Evolutionary conservation across 2,888 invertebrate species (phyloP).

Genomic region (Philereme transversata): DNA sequence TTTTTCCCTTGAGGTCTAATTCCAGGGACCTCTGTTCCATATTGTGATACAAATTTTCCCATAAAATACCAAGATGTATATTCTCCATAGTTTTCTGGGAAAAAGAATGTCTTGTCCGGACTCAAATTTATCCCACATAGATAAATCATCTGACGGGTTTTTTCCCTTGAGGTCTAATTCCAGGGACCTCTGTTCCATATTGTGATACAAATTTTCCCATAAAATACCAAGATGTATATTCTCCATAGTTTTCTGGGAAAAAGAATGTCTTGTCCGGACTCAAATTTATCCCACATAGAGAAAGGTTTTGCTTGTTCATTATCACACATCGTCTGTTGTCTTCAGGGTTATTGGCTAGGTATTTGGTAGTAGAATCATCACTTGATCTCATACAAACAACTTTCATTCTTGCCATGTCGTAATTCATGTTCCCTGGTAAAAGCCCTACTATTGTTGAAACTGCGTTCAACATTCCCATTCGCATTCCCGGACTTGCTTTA

Average conservation of each 20-base stretch:
- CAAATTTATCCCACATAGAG: slow-evolving; percentile 2
- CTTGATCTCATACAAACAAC: slow-evolving; percentile 8
- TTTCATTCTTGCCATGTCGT: neutral
- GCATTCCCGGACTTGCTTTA: neutral
- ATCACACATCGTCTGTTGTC: neutral
- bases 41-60: neutral
- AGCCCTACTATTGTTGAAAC: slow-evolving; percentile 1
- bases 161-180: no score
- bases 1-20: slow-evolving; percentile 4
- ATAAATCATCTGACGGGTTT: no score
- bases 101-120: slow-evolving; percentile 5
- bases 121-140: slow-evolving; percentile 4
- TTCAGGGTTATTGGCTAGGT: slow-evolving; percentile 1
- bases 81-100: neutral
- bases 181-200: no score
- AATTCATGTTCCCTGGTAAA: neutral
- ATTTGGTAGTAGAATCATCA: slow-evolving; percentile 4
- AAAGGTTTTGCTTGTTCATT: slow-evolving; percentile 1
- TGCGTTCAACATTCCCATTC: slow-evolving; percentile 3
- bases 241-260: neutral
- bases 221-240: slow-evolving; percentile 10
- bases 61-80: slow-evolving; percentile 7
- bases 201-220: neutral
- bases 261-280: slow-evolving; percentile 6
- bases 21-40: neutral